Evolutionary conservation across 2,797 vertebrate genomes (phyloP).

Genomic region (Syndactyla subalaris): DNA sequence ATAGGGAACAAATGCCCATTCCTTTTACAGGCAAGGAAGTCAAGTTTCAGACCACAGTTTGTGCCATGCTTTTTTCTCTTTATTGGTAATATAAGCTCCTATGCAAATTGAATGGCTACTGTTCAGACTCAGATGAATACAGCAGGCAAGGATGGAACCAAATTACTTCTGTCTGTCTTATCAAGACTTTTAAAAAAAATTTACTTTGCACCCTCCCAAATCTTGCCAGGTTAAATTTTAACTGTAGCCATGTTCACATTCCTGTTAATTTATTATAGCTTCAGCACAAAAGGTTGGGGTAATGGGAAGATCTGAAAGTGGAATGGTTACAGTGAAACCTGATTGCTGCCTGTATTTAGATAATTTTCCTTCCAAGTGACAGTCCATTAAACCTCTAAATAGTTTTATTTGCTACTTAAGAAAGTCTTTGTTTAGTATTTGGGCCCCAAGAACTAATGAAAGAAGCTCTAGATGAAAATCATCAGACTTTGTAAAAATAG

Average conservation of each 20-base stretch:
- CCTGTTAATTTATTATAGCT: conserved; percentile 40
- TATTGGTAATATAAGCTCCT: neutral
- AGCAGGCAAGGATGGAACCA: neutral
- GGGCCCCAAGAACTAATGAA: conserved; percentile 36
- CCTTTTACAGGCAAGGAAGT: conserved; percentile 1
- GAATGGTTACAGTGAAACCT: conserved; percentile 26
- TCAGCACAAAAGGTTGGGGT: neutral
- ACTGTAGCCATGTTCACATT: neutral
- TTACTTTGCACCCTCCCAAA: neutral
- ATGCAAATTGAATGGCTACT: conserved; percentile 17
- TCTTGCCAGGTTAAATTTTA: conserved; percentile 41
- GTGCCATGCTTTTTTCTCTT: neutral
- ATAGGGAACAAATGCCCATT: neutral
- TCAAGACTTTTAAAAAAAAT: conserved; percentile 44
- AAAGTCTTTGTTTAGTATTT: conserved; percentile 32
- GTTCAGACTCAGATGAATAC: conserved; percentile 9
- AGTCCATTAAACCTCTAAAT: conserved; percentile 50
- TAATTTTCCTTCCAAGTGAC: conserved; percentile 18
- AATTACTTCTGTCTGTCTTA: conserved; percentile 44
- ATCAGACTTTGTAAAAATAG: neutral
- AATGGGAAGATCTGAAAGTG: conserved; percentile 23
- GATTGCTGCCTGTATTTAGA: neutral
- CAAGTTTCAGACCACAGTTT: neutral
- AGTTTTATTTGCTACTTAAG: conserved; percentile 49
- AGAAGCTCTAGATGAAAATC: neutral